phyloP scores from a whole-genome alignment of 1,140 invertebrate species.

The Drosophila lowei region DNA sequence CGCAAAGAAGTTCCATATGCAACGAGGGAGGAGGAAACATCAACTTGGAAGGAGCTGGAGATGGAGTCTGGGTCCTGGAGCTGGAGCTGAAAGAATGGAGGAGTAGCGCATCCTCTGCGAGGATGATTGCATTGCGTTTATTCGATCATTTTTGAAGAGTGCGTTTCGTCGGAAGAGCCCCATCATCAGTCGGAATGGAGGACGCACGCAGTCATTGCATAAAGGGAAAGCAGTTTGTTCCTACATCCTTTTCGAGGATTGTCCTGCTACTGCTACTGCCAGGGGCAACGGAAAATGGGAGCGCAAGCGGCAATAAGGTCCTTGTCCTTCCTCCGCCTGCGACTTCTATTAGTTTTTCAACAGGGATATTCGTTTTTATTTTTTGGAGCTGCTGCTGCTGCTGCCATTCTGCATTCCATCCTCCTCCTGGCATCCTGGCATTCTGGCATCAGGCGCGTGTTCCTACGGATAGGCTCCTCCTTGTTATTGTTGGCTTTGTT shows the following conservation, averaged over 20 bases:
- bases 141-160: slow-evolving; percentile 48
- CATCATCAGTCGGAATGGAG: slow-evolving; percentile 24
- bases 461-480: slow-evolving; percentile 37
- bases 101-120: slow-evolving; percentile 13
- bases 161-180: slow-evolving; percentile 14
- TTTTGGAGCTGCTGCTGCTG: slow-evolving; percentile 7
- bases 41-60: slow-evolving; percentile 44
- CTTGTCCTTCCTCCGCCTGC: neutral
- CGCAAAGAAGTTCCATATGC: slow-evolving; percentile 52
- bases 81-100: neutral
- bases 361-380: neutral
- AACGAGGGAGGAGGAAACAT: slow-evolving; percentile 38
- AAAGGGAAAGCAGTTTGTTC: slow-evolving; percentile 48
- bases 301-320: slow-evolving; percentile 13
- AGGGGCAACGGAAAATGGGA: neutral
- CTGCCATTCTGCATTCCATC: slow-evolving; percentile 10
- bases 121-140: slow-evolving; percentile 44
- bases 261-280: neutral
- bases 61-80: slow-evolving; percentile 38
- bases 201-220: slow-evolving; percentile 59
- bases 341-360: slow-evolving; percentile 30
- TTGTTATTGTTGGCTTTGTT: slow-evolving; percentile 51
- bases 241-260: neutral
- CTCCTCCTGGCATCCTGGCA: slow-evolving; percentile 12
- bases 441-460: slow-evolving; percentile 1